Percentiles rank a stretch among this genome's conserved stretches.
Conservation (phyloP, 2,113 vertebrate genomes). For the Colius striatus region DNA sequence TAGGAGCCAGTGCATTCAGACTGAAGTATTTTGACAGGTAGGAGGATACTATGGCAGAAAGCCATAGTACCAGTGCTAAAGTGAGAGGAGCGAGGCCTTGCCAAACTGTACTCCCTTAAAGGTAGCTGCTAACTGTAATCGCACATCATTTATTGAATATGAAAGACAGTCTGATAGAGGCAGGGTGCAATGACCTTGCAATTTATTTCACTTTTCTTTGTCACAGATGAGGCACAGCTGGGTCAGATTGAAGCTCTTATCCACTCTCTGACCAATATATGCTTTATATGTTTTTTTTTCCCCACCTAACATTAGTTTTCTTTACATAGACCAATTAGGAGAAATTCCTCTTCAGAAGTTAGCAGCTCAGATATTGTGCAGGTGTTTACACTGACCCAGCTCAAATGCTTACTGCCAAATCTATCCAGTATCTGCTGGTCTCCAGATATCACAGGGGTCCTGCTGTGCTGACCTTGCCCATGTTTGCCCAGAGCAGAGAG, state of each 20-base stretch:
- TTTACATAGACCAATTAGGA: constrained; percentile 73
- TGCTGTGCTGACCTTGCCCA: neutral
- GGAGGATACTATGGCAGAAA: constrained; percentile 64
- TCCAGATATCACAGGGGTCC: neutral
- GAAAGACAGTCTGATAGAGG: constrained; percentile 73
- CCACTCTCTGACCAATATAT: constrained; percentile 37
- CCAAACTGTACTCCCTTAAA: constrained; percentile 69
- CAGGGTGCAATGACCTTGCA: constrained; percentile 64
- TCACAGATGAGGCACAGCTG: constrained; percentile 55
- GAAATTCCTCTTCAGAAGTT: constrained; percentile 64
- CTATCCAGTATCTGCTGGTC: neutral
- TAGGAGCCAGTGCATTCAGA: constrained; percentile 27
- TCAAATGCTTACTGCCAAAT: neutral
- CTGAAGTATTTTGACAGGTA: constrained; percentile 58
- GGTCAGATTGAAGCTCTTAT: constrained; percentile 70
- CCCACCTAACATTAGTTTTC: neutral
- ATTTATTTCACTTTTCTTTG: constrained; percentile 79
- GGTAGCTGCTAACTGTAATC: constrained; percentile 70
- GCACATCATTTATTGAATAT: constrained; percentile 82
- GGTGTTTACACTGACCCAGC: neutral
- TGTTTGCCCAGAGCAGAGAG: neutral
- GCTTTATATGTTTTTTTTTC: neutral
- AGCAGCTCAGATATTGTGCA: constrained; percentile 8
- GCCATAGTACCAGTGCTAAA: constrained; percentile 43
- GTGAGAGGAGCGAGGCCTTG: constrained; percentile 28